Base-by-base conservation (phyloP, 2,797 vertebrate species). In the Hephaestus fuliginosus region DNA sequence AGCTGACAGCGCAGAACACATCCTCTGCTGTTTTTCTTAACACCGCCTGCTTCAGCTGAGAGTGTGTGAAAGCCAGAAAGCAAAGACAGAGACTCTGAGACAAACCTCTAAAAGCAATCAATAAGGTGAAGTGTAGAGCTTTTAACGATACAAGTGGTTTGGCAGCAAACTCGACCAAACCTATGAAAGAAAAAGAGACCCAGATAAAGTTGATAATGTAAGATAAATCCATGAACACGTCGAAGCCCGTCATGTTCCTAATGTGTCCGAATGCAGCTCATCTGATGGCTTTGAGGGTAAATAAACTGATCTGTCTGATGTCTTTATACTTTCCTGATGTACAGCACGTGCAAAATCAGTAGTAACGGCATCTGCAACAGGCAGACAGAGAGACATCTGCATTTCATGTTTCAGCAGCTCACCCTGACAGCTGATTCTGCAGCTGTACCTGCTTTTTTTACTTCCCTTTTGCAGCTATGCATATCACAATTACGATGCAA, bases 401-500 rank as follows among this genome's bases (percentile, higher is more conserved):
- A 28, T 71, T 63, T 60, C 46, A 11, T 22, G 48, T 43, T 36
- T 36, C 33, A 36, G 33, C 41, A 36, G 48, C 13, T 52, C 7
- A 15, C 14, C 17, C 43, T 13, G 63, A 58, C 77, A 76, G 18
- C 60, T 70, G 39, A 66, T 4, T 20, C 39, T 44, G 28, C 41
- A 75, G 63, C 39, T 64, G 78, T 74, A 13, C 71, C 17, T 44
- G 48, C 25, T 4, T 44, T 5, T 20, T 55, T 30, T 25, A 36
- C 30, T 30, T 39, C 46, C 2, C 15, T 5, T 39, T 58, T 52
- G 12, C 8, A 33, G 28, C 15, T 14, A 22, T 48, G 2, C 0
- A 8, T 64, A 41, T 62, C 14, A 43, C n/a, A 46, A 69, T 30
- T 41, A 30, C n/a, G 14, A 58, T 44, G 17, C 5, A 22, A 76